These are phyloP conservation scores for Andricus quercusramuli DNA, from an alignment of 2,888 invertebrate genomes.

Conservation along the genomic window DNA sequence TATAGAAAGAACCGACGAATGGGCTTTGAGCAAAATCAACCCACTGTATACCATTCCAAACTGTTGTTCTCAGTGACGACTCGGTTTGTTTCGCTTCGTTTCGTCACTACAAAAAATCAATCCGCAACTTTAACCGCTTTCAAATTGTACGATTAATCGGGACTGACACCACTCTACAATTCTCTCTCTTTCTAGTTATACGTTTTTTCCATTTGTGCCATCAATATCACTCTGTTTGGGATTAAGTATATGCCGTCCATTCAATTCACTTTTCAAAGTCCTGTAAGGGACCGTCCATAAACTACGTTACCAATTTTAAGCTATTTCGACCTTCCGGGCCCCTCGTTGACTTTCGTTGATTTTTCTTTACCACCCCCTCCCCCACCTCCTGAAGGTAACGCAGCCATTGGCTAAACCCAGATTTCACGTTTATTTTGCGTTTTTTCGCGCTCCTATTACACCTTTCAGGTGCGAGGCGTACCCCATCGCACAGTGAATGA, in stretches of 20 bases:
- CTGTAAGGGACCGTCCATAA: background rate
- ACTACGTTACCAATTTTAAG: too few species aligned
- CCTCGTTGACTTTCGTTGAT: too few species aligned
- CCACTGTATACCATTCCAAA: constrained; percentile 12
- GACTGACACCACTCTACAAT: constrained; percentile 28
- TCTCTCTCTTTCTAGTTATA: constrained; percentile 8
- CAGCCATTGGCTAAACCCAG: too few species aligned
- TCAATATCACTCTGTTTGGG: constrained; percentile 31
- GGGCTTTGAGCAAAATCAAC: background rate
- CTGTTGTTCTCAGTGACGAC: constrained; percentile 6
- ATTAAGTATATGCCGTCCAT: constrained; percentile 18
- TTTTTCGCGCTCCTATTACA: too few species aligned
- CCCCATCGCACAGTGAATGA: too few species aligned
- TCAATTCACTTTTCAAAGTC: constrained; percentile 9
- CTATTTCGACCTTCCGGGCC: too few species aligned
- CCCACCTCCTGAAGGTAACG: too few species aligned
- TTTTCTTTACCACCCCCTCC: too few species aligned
- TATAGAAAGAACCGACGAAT: background rate
- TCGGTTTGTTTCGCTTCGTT: constrained; percentile 23
- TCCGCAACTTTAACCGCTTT: constrained; percentile 35
- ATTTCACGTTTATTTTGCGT: too few species aligned
- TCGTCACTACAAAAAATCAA: constrained; percentile 26
- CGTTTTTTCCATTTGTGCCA: constrained; percentile 23
- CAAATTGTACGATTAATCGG: constrained; percentile 32
- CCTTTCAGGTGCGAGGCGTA: too few species aligned